Evolutionary conservation across 2,113 vertebrate species (phyloP).

Genomic region (Theristicus caerulescens): DNA sequence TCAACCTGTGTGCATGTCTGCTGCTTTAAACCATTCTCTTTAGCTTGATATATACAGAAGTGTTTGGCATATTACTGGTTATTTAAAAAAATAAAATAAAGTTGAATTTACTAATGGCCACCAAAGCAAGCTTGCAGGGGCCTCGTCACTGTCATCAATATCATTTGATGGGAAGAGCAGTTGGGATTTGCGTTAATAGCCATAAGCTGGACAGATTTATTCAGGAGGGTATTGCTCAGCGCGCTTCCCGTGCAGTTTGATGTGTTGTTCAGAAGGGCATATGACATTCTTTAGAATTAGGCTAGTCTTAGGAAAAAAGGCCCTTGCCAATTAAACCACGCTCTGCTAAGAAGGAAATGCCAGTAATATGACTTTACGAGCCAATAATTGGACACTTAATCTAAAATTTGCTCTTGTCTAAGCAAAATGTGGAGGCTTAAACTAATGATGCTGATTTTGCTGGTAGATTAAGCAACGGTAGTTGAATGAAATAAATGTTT

Average conservation of each 20-base stretch:
- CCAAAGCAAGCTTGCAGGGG: background rate
- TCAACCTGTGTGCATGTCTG: background rate
- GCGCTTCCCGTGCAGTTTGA: background rate
- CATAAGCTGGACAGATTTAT: background rate
- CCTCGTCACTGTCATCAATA: background rate
- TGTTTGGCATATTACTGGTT: background rate
- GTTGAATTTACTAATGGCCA: background rate
- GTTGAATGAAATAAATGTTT: constrained; percentile 41
- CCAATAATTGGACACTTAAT: constrained; percentile 38
- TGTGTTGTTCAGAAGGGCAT: background rate
- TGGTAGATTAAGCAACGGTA: constrained; percentile 11
- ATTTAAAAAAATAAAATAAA: background rate
- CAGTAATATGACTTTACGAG: constrained; percentile 31
- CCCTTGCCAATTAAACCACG: constrained; percentile 7
- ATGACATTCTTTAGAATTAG: constrained; percentile 8
- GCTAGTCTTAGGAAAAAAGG: background rate
- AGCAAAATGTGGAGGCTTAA: background rate
- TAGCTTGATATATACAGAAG: background rate
- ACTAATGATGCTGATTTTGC: constrained; percentile 44
- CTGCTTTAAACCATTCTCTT: background rate
- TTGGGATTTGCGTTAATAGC: constrained; percentile 11
- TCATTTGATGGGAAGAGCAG: background rate
- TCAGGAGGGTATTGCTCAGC: background rate
- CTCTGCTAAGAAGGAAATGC: constrained; percentile 6
- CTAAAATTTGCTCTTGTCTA: constrained; percentile 29